Evolutionary conservation across 2,797 vertebrate species (phyloP).

Genomic region (Ctenochaetus hawaiiensis): DNA sequence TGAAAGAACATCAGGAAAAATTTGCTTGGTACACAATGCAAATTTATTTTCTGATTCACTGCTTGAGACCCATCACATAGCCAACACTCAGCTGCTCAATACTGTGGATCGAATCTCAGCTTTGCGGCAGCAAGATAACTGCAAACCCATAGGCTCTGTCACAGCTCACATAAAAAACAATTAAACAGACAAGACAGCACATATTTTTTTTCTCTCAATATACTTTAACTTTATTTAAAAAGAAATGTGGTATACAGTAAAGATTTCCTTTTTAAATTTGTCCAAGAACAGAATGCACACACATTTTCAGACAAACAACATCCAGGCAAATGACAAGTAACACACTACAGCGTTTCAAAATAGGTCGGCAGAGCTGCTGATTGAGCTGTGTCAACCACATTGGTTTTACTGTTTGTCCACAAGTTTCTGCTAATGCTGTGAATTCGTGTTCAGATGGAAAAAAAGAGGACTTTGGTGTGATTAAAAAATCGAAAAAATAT

Average conservation of each 20-base stretch:
- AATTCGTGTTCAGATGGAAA: conserved; percentile 3
- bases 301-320: conserved; percentile 12
- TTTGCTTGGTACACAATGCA: no score
- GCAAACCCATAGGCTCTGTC: background rate
- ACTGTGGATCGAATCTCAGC: background rate
- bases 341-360: background rate
- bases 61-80: no score
- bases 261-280: conserved; percentile 6
- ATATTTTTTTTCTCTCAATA: conserved; percentile 33
- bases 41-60: background rate
- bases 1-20: background rate
- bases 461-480: background rate
- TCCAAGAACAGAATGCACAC: conserved; percentile 10
- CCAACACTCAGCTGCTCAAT: background rate
- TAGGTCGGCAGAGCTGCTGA: background rate
- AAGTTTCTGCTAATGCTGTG: background rate
- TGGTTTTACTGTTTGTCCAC: background rate
- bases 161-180: background rate
- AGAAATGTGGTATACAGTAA: conserved; percentile 30
- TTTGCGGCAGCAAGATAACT: background rate
- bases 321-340: background rate
- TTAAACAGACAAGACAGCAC: conserved; percentile 8
- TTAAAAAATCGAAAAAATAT: background rate
- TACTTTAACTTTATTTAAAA: conserved; percentile 61
- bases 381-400: background rate